Percentiles rank a stretch among this genome's conserved stretches.
Evolutionary conservation across 2,113 vertebrate species (phyloP).

Genomic region (Camelus dromedarius): DNA sequence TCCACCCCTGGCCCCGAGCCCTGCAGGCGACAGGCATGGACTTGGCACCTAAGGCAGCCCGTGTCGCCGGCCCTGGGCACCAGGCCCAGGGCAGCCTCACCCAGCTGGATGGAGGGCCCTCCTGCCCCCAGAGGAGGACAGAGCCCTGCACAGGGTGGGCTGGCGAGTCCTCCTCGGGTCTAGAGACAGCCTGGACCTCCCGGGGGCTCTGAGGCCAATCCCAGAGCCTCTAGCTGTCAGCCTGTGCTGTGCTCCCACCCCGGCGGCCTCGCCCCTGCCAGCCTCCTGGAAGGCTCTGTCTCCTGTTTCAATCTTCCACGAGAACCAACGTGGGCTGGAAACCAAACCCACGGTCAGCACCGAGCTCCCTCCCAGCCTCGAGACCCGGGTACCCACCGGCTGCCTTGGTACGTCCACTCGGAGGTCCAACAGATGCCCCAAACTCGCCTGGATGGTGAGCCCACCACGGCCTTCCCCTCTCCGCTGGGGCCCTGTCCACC

Average conservation of each 20-base stretch:
- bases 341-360: not conserved
- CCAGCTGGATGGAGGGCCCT: not conserved
- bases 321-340: not conserved
- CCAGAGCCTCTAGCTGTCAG: not conserved
- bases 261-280: no score
- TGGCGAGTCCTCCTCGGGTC: not conserved
- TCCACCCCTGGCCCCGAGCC: not conserved
- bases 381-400: no score
- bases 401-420: accelerated
- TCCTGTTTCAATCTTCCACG: not conserved
- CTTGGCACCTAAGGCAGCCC: not conserved
- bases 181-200: not conserved
- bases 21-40: accelerated
- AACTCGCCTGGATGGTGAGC: no score
- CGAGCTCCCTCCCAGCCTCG: accelerated
- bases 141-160: not conserved
- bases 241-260: not conserved
- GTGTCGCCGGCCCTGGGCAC: not conserved
- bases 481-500: no score
- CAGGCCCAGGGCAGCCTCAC: not conserved
- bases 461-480: not conserved
- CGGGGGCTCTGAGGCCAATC: no score
- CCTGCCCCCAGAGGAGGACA: not conserved
- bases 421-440: not conserved
- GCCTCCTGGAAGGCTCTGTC: not conserved